Percentiles rank a stretch among this genome's conserved stretches.
These are phyloP conservation scores for Cottus gobio DNA, from an alignment of 2,113 vertebrate species.

Conservation along the genomic window DNA sequence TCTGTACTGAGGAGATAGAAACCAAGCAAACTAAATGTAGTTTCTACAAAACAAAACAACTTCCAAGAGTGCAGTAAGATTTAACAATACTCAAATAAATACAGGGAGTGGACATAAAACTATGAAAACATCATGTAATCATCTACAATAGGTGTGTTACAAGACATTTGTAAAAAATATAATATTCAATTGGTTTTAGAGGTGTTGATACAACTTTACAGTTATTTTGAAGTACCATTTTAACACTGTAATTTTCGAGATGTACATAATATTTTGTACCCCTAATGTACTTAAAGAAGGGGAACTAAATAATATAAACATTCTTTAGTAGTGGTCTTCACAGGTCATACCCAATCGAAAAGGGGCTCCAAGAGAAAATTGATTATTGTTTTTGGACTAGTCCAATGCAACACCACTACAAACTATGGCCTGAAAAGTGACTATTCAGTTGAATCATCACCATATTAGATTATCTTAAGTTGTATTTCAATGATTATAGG, in stretches of 20 bases:
- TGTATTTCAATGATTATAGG: slow-evolving; percentile 8
- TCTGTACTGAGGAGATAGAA: slow-evolving; percentile 21
- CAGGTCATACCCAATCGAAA: neutral
- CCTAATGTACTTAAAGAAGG: neutral
- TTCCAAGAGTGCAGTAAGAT: slow-evolving; percentile 28
- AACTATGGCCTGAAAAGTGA: slow-evolving; percentile 9
- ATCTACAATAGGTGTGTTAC: slow-evolving; percentile 11
- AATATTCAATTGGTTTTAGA: neutral
- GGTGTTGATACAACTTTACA: neutral
- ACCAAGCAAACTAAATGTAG: slow-evolving; percentile 46
- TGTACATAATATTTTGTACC: neutral
- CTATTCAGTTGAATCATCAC: neutral
- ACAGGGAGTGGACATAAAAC: slow-evolving; percentile 17
- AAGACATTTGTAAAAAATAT: slow-evolving; percentile 5
- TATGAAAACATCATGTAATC: slow-evolving; percentile 29
- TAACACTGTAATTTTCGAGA: slow-evolving; percentile 5
- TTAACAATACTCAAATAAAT: slow-evolving; percentile 27
- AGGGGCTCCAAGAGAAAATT: neutral
- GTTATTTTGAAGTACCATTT: neutral
- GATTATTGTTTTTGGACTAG: neutral
- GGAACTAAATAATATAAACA: slow-evolving; percentile 8
- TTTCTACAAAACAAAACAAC: slow-evolving; percentile 44
- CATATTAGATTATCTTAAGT: neutral
- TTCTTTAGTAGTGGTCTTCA: neutral
- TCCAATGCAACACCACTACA: neutral